These are phyloP conservation scores for Amblyornis subalaris DNA, from an alignment of 2,113 vertebrate genomes.

Conservation along the genomic window DNA sequence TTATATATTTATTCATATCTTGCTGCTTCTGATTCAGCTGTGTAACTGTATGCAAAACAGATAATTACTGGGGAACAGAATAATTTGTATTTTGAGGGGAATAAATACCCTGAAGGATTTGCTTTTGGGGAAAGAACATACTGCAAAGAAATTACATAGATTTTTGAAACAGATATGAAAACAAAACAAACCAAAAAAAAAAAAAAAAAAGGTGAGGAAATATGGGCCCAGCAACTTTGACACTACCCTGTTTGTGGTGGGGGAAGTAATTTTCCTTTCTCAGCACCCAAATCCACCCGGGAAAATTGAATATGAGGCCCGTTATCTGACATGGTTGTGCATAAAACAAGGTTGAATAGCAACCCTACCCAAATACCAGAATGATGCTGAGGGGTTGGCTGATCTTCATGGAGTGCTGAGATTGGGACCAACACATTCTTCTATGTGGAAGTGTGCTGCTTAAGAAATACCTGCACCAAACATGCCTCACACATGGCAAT, in stretches of 20 bases:
- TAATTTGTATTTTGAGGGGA: constrained; percentile 61
- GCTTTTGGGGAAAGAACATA: constrained; percentile 46
- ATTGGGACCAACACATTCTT: fast-evolving
- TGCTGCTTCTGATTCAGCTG: constrained; percentile 65
- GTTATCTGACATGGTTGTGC: background rate
- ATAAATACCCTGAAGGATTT: constrained; percentile 54
- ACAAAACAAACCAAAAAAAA: background rate
- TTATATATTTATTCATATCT: constrained; percentile 70
- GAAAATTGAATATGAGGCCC: background rate
- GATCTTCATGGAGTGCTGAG: fast-evolving
- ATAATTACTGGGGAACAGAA: constrained; percentile 62
- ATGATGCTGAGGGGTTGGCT: fast-evolving
- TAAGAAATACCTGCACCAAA: background rate
- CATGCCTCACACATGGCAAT: fast-evolving
- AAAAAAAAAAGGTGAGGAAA: background rate
- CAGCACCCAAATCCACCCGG: background rate
- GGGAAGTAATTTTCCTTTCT: background rate
- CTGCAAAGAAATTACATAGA: constrained; percentile 44
- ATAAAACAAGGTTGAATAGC: background rate
- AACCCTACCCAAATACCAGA: background rate
- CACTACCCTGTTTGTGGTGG: fast-evolving
- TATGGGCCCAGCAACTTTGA: background rate
- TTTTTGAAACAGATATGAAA: constrained; percentile 41
- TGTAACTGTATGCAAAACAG: constrained; percentile 67
- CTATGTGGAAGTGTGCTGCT: fast-evolving